These are phyloP conservation scores for Girardinus metallicus DNA, from an alignment of 2,797 vertebrate species.

Conservation along the genomic window DNA sequence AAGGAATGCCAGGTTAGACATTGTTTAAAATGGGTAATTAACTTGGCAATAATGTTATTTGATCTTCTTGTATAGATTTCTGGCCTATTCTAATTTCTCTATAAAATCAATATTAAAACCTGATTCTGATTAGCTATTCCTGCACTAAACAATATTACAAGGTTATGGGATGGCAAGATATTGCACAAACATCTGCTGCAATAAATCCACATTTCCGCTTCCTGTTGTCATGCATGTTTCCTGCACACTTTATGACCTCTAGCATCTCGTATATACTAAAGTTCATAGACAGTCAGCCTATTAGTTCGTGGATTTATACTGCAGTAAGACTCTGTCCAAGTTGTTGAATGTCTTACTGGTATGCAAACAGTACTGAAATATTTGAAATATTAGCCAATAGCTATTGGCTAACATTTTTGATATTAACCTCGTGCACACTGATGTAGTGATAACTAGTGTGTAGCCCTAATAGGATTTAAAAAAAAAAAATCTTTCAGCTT, in stretches of 20 bases:
- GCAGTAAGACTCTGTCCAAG: neutral
- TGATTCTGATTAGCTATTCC: neutral
- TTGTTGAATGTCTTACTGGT: neutral
- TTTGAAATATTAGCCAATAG: neutral
- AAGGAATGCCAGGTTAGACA: slow-evolving; percentile 64
- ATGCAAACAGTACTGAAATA: neutral
- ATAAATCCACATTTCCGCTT: neutral
- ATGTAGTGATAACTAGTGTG: no score
- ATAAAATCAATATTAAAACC: neutral
- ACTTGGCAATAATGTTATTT: slow-evolving; percentile 46
- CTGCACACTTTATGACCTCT: neutral
- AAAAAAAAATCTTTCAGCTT: neutral
- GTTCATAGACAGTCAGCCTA: no score
- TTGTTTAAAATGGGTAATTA: slow-evolving; percentile 59
- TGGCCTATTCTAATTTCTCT: neutral
- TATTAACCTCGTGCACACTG: no score
- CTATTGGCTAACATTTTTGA: no score
- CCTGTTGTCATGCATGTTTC: neutral
- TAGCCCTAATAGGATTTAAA: no score
- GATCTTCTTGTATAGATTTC: neutral
- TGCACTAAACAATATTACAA: neutral
- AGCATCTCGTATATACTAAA: neutral
- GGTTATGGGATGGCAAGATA: neutral
- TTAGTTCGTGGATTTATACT: neutral
- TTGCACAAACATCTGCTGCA: neutral